These are phyloP conservation scores for sheep (Ovis aries) DNA, from an alignment of 2,113 vertebrate species.

Conservation along the genomic window ARS-UI_Ramb_v3.0 NC_056054.1:71334501-71335000, in stretches of 20 bases:
- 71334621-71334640: constrained; percentile 93
- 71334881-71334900: not conserved
- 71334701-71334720: not conserved
- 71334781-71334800: not conserved
- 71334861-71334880: not conserved
- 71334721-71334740: not conserved
- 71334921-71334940: not conserved
- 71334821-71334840: not conserved
- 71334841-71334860: rapidly evolving
- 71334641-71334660: constrained; percentile 97
- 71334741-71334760: not conserved
- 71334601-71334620: constrained; percentile 92
- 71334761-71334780: not conserved
- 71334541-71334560: constrained; percentile 91
- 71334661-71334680: constrained; percentile 80
- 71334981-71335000: not conserved
- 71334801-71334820: not conserved
- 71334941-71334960: not conserved
- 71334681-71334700: constrained; percentile 20
- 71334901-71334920: constrained; percentile 10
- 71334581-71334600: constrained; percentile 92
- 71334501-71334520: constrained; percentile 87
- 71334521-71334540: constrained; percentile 83
- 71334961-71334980: not conserved
- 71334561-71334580: constrained; percentile 95